These are phyloP conservation scores for Pterostichus niger DNA, from an alignment of 2,888 invertebrate genomes.

Conservation along the genomic window DNA sequence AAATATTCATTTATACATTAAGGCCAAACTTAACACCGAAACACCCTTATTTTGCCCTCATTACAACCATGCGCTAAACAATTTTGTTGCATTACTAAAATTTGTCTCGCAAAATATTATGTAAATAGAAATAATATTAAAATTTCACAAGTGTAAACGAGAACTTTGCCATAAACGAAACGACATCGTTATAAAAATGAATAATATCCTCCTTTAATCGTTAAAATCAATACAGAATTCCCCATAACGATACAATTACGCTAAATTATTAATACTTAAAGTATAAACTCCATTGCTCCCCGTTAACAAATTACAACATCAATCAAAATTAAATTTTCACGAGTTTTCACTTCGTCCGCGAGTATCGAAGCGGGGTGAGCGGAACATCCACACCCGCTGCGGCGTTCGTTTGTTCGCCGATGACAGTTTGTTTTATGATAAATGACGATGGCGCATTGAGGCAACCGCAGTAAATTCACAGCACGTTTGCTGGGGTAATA, in stretches of 20 bases:
- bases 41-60: too few species aligned
- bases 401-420: constrained; percentile 16
- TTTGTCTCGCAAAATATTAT: too few species aligned
- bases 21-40: too few species aligned
- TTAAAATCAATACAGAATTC: constrained; percentile 23
- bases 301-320: constrained; percentile 55
- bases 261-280: constrained; percentile 51
- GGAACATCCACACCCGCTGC: neutral
- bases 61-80: too few species aligned
- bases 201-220: too few species aligned
- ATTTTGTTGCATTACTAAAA: too few species aligned
- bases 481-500: constrained; percentile 63
- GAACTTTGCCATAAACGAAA: too few species aligned
- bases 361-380: neutral
- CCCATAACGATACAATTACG: constrained; percentile 19
- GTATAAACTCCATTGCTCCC: constrained; percentile 29
- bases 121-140: too few species aligned
- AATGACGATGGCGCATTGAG: constrained; percentile 44
- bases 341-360: constrained; percentile 18
- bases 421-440: constrained; percentile 58
- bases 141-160: too few species aligned
- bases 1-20: too few species aligned
- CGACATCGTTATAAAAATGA: too few species aligned
- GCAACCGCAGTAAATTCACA: constrained; percentile 61
- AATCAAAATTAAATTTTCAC: constrained; percentile 58